Base-by-base conservation (phyloP, 23 tunicate genomes). In the Ascidia mentula region DNA sequence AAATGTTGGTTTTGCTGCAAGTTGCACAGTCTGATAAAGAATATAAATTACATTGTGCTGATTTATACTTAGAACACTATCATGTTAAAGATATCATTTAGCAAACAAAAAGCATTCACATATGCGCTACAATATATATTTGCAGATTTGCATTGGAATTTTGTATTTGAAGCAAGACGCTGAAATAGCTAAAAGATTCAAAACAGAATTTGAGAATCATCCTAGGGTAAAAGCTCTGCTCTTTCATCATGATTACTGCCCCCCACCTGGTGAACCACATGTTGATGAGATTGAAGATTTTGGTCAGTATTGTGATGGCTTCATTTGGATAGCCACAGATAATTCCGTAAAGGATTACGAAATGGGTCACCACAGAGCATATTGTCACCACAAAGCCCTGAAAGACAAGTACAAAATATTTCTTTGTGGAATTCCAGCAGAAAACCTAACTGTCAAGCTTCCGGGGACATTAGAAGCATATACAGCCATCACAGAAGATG, bases 231-330 rank as follows among this genome's bases (percentile, higher is more conserved):
- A 53, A 53, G 65, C 65, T 53, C 22, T 5, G 24, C 65, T 53
- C 13, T 53, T 5, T 9, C 65, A 53, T 53, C 65, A 53, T 53
- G 65, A 53, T 5, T 53, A 53, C 24, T 20, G 4, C 1, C 65
- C 65, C 1, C 65, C 65, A 5, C 12, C 65, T 28, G 24, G 65
- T 53, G 65, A 53, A 3, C 65, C 65, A 6, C 22, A 53, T 20
- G 65, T 53, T 26, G 65, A 53, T 53, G 65, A 53, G 65, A 53
- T 53, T 53, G 65, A 6, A 5, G 65, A 53, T 53, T 53, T 53
- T 9, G 13, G 65, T 28, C 22, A 28, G 65, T 9, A 53, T 9
- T 53, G 65, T 9, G 28, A 53, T 53, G 65, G 28, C 24, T 53
- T 5, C 65, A 53, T 53, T 9, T 53, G 65, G 65, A 20, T 53